Evolutionary conservation across 2,113 vertebrate genomes (phyloP), one percentile per base, ranked within the genome.

Genomic region (Anguilla japonica): DNA sequence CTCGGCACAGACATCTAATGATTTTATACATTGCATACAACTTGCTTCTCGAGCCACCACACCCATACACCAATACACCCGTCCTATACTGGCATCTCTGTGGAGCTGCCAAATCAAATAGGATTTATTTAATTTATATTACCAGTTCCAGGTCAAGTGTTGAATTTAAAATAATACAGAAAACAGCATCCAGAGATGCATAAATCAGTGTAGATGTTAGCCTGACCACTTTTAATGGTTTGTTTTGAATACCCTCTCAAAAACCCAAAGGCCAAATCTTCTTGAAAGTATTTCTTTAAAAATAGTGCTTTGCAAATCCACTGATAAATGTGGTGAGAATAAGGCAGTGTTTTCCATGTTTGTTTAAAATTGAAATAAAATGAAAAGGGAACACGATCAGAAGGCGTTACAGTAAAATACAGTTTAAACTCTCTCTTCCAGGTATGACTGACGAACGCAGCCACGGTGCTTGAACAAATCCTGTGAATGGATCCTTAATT

Each of bases 1-100:
- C 83, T 88, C 92, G 91, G 92, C 81, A 79, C 5, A 18, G 89
- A 91, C 92, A 90, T 93, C 93, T 93, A 89, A 94, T 86, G 91
- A 91, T 91, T 92, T 79, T 83, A 89, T 90, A 93, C 88, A 90
- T 93, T 88, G 87, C 89, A 87, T 92, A 89, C 91, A 88, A 81
- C 89, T 78, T 87, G 75, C 88, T 93, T 88, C 81, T 53, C 87
- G 88, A 90, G 89, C 87, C 88, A 86, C 82, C 0, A 0, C 89
- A 41, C 40, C 39, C 75, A 34, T 34, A 34, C 43, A 46, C 43
- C 43, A 8, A 84, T 53, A 83, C 81, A 83, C 57, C 41, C 41
- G 41, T 34, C 4, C 41, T 86, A 92, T 90, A 92, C 90, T 91
- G 8, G 78, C 88, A 46, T 83, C 2, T 92, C 87, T 89, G 92